Evolutionary conservation across 2,888 invertebrate genomes (phyloP).

Genomic region (Byasa hedistus): DNA sequence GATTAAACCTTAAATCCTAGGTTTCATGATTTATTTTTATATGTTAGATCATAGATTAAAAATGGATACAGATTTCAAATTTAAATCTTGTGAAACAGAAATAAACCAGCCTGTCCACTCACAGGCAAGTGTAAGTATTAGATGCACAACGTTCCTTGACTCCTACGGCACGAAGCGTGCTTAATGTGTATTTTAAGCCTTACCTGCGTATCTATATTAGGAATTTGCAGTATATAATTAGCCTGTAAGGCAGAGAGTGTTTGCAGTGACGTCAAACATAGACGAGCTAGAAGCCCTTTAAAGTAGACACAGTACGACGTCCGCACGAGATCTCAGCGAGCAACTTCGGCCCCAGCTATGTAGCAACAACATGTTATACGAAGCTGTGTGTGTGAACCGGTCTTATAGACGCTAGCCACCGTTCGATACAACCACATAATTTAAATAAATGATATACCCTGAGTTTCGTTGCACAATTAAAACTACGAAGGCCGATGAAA

Average conservation of each 20-base stretch:
- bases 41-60: neutral
- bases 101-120: slow-evolving; percentile 17
- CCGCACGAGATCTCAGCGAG: slow-evolving; percentile 45
- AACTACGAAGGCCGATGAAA: slow-evolving; percentile 59
- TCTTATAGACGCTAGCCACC: slow-evolving; percentile 61
- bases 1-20: neutral
- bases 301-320: slow-evolving; percentile 38
- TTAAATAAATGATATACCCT: slow-evolving; percentile 68
- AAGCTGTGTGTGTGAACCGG: slow-evolving; percentile 59
- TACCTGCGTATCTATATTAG: slow-evolving; percentile 34
- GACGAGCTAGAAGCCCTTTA: slow-evolving; percentile 31
- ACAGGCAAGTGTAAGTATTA: slow-evolving; percentile 19
- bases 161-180: slow-evolving; percentile 27
- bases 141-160: slow-evolving; percentile 28
- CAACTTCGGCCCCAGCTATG: slow-evolving; percentile 47
- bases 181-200: slow-evolving; percentile 33
- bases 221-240: slow-evolving; percentile 30
- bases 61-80: neutral
- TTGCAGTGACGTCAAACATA: slow-evolving; percentile 37
- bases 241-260: slow-evolving; percentile 35
- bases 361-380: slow-evolving; percentile 35
- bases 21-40: neutral
- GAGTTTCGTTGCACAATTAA: slow-evolving; percentile 66
- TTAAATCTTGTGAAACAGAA: slow-evolving; percentile 14
- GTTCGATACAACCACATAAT: slow-evolving; percentile 65